phyloP scores from a whole-genome alignment of 2,888 invertebrate genomes.

The Cephus pygmeus region DNA sequence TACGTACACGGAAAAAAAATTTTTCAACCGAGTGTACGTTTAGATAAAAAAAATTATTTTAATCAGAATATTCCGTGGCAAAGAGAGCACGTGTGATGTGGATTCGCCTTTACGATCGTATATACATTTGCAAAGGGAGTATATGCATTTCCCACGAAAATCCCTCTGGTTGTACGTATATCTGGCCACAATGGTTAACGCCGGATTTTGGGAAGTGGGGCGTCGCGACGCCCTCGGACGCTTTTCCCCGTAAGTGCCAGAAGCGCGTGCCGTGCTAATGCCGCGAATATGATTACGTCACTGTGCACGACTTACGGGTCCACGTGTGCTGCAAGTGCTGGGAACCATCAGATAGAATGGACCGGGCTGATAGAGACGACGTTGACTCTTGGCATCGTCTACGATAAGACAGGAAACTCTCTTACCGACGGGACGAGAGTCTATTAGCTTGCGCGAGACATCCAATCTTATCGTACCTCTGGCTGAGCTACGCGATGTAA shows the following conservation, averaged over 20 bases:
- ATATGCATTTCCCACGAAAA: not conserved
- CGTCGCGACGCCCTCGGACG: not conserved
- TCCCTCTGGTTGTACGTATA: not conserved
- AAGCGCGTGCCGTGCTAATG: not conserved
- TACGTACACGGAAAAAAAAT: too few species aligned
- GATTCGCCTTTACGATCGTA: not conserved
- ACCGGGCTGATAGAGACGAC: not conserved
- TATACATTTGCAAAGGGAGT: not conserved
- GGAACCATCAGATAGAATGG: not conserved
- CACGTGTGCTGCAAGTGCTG: not conserved
- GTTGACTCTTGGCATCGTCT: not conserved
- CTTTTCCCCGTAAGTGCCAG: not conserved
- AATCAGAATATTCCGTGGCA: not conserved
- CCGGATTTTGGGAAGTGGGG: not conserved
- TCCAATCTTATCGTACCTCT: not conserved
- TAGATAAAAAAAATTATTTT: not conserved
- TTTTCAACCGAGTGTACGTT: too few species aligned
- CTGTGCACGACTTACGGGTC: not conserved
- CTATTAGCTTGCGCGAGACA: not conserved
- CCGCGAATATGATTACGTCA: not conserved
- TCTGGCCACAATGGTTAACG: not conserved
- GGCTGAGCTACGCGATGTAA: not conserved
- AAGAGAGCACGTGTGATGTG: not conserved
- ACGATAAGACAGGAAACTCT: not conserved
- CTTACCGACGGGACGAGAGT: not conserved